A percentile compares a stretch with the other conserved stretches of the same genome.
These are phyloP conservation scores for Charina bottae DNA, from an alignment of 2,113 vertebrate species.

Conservation along the genomic window DNA sequence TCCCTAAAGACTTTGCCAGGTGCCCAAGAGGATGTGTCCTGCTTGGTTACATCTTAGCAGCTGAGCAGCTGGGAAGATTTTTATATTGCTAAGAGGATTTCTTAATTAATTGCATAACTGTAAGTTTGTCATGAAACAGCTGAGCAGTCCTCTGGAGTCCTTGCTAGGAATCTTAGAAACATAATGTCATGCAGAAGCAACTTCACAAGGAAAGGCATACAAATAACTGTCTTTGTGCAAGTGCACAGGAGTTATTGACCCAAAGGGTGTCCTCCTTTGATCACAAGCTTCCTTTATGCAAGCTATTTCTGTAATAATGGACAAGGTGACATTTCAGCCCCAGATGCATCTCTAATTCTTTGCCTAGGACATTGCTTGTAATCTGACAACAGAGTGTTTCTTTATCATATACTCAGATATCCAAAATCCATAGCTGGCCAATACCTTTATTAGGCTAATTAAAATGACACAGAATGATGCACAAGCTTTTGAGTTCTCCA, in stretches of 20 bases:
- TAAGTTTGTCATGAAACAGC: constrained; percentile 52
- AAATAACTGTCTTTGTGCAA: constrained; percentile 31
- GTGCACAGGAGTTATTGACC: background rate
- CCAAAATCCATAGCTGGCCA: background rate
- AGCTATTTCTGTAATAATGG: background rate
- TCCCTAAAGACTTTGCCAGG: background rate
- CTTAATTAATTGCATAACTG: constrained; percentile 66
- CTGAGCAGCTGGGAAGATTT: constrained; percentile 50
- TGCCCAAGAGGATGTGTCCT: constrained; percentile 11
- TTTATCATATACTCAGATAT: background rate
- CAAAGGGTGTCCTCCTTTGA: background rate
- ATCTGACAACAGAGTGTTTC: constrained; percentile 27
- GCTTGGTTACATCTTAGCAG: constrained; percentile 7
- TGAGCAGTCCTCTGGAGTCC: constrained; percentile 58
- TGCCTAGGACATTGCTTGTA: constrained; percentile 4
- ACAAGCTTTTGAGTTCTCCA: background rate
- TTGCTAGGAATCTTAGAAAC: constrained; percentile 51
- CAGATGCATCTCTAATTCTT: background rate
- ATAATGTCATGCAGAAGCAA: constrained; percentile 7
- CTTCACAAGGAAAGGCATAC: constrained; percentile 37
- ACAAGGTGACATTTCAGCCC: background rate
- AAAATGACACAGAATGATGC: background rate
- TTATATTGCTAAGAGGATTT: constrained; percentile 49
- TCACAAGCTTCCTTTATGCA: background rate
- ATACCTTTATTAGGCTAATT: background rate